A percentile compares a stretch with the other conserved stretches of the same genome.
phyloP scores from a whole-genome alignment of 2,888 invertebrate species.

The Galerucella nymphaeae region DNA sequence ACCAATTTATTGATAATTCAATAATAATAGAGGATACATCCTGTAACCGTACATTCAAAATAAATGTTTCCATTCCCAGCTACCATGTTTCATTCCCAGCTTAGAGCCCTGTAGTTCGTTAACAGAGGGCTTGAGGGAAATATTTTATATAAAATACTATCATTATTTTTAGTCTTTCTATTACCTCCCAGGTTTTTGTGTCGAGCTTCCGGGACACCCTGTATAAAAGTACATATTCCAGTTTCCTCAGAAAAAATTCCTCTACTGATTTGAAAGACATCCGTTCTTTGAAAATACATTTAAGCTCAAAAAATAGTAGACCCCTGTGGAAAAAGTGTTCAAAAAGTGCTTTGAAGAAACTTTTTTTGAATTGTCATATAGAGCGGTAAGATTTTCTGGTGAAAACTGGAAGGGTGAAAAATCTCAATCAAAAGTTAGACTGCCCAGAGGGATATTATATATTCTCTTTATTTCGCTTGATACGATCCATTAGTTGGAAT shows the following conservation, averaged over 20 bases:
- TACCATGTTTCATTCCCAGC: too few species aligned
- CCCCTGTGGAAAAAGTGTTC: slow-evolving; percentile 3
- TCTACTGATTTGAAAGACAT: not conserved
- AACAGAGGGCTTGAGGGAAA: too few species aligned
- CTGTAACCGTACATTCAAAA: too few species aligned
- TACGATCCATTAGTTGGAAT: slow-evolving; percentile 30
- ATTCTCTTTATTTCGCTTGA: slow-evolving; percentile 24
- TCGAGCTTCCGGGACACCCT: too few species aligned
- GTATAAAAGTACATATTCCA: not conserved
- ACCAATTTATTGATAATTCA: too few species aligned
- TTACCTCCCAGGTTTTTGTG: too few species aligned
- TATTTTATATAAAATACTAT: too few species aligned
- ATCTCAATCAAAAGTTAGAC: slow-evolving; percentile 34
- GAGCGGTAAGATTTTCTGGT: not conserved
- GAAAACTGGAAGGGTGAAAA: slow-evolving; percentile 19
- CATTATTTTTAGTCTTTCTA: too few species aligned
- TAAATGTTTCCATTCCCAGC: too few species aligned
- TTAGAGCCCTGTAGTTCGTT: too few species aligned
- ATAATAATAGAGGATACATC: too few species aligned
- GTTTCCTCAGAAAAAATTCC: not conserved
- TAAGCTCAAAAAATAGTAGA: not conserved
- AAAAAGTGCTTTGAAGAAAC: slow-evolving; percentile 2
- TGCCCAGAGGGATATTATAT: slow-evolving; percentile 31
- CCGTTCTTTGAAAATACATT: not conserved
- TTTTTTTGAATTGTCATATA: slow-evolving; percentile 20